Evolutionary conservation across 2,113 vertebrate species (phyloP).

Genomic region (Potamarius usumacintae): DNA sequence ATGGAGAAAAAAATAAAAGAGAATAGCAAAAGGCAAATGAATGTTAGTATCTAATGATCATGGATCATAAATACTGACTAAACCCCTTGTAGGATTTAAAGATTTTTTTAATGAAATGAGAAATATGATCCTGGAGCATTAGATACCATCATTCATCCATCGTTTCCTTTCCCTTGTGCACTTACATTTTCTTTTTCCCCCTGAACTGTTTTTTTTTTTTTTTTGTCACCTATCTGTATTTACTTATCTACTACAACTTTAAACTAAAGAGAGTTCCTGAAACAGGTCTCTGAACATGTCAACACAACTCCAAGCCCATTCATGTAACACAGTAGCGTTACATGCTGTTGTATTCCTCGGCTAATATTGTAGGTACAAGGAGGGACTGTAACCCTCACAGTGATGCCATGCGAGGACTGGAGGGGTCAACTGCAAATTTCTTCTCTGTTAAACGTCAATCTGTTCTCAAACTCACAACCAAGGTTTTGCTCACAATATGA

Average conservation of each 20-base stretch:
- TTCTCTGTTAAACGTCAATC: neutral
- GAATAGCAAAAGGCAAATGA: neutral
- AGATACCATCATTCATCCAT: neutral
- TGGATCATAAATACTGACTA: neutral
- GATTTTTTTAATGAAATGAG: too few species aligned
- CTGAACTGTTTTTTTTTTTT: too few species aligned
- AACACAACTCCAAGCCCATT: neutral
- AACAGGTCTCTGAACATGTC: neutral
- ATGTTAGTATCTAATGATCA: neutral
- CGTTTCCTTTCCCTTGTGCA: neutral
- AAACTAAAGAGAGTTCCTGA: neutral
- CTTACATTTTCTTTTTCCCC: neutral
- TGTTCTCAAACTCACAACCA: neutral
- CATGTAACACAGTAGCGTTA: neutral
- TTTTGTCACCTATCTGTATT: too few species aligned
- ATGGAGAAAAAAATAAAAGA: neutral
- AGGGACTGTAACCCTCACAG: neutral
- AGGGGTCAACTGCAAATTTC: neutral
- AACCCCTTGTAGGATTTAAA: neutral
- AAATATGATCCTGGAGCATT: neutral
- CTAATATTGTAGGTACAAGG: neutral
- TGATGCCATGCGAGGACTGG: neutral
- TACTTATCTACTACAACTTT: neutral
- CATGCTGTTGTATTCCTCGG: neutral
- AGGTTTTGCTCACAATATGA: neutral